Percentiles rank a stretch among this genome's conserved stretches.
These are phyloP conservation scores for Steatocranus sp. DNA, from an alignment of 2,797 vertebrate genomes.

Conservation along the genomic window DNA sequence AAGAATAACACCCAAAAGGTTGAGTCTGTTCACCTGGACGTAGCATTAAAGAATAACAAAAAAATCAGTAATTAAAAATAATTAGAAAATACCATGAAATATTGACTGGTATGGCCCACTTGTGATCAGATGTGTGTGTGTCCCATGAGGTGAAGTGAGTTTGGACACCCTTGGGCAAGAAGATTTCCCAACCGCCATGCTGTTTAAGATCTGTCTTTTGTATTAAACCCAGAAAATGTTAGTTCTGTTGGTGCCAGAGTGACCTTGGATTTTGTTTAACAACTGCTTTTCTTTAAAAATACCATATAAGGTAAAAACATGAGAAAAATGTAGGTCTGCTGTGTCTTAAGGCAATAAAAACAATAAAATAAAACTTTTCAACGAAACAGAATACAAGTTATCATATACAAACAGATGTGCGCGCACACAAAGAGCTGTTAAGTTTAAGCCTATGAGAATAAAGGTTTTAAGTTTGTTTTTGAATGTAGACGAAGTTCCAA, in stretches of 20 bases:
- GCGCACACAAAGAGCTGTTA: not conserved
- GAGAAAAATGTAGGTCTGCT: not conserved
- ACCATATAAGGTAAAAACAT: not conserved
- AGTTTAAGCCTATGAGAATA: fast-evolving
- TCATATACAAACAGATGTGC: not conserved
- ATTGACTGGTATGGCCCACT: not conserved
- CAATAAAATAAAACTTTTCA: not conserved
- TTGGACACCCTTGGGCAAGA: not conserved
- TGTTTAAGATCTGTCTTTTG: not conserved
- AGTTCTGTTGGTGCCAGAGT: not conserved
- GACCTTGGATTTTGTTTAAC: not conserved
- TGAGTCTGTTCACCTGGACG: not conserved
- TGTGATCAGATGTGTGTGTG: not conserved
- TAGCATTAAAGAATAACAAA: not conserved
- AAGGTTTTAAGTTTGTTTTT: not conserved
- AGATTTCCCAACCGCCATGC: not conserved
- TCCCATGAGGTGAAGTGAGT: not conserved
- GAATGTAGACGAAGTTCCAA: fast-evolving
- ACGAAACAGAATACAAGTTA: not conserved
- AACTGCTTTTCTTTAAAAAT: not conserved
- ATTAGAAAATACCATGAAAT: not conserved
- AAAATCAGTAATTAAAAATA: not conserved
- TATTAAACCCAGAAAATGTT: not conserved
- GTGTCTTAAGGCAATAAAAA: not conserved
- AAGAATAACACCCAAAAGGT: not conserved